These are phyloP conservation scores for Suncus etruscus DNA, from an alignment of 2,113 vertebrate genomes.

Conservation along the genomic window DNA sequence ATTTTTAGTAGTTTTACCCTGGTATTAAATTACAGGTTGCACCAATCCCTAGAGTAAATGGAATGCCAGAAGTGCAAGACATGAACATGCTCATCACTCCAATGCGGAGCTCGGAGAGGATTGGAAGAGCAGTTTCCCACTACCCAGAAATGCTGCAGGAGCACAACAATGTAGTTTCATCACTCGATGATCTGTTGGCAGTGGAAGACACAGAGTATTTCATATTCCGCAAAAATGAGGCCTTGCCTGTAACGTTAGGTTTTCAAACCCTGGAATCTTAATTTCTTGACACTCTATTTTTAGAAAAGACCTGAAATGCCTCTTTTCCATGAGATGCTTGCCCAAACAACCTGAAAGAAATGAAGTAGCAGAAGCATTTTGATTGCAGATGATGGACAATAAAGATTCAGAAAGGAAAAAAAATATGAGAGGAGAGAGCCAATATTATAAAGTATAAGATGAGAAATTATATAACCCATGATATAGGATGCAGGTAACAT, in stretches of 20 bases:
- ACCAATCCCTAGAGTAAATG: conserved; percentile 59
- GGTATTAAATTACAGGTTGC: conserved; percentile 84
- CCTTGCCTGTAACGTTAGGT: conserved; percentile 81
- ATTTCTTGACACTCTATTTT: neutral
- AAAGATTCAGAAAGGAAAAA: neutral
- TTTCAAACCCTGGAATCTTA: conserved; percentile 68
- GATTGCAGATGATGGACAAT: neutral
- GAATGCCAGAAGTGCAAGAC: conserved; percentile 37
- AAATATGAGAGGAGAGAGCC: too few relatives aligned
- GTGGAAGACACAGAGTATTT: conserved; percentile 78
- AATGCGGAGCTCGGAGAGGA: conserved; percentile 83
- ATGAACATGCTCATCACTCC: conserved; percentile 86
- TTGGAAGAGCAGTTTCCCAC: conserved; percentile 26
- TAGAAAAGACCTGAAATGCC: neutral
- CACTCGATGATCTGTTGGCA: conserved; percentile 83
- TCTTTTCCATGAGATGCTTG: neutral
- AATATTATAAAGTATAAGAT: too few relatives aligned
- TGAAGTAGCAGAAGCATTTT: neutral
- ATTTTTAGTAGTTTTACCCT: conserved; percentile 50
- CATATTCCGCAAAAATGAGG: conserved; percentile 84
- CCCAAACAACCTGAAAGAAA: neutral
- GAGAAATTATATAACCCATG: too few relatives aligned
- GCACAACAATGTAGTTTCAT: conserved; percentile 84
- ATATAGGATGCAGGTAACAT: too few relatives aligned
- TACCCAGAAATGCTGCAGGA: conserved; percentile 86